Conservation (phyloP, 2,797 vertebrate species). For the Cuniculus paca region DNA sequence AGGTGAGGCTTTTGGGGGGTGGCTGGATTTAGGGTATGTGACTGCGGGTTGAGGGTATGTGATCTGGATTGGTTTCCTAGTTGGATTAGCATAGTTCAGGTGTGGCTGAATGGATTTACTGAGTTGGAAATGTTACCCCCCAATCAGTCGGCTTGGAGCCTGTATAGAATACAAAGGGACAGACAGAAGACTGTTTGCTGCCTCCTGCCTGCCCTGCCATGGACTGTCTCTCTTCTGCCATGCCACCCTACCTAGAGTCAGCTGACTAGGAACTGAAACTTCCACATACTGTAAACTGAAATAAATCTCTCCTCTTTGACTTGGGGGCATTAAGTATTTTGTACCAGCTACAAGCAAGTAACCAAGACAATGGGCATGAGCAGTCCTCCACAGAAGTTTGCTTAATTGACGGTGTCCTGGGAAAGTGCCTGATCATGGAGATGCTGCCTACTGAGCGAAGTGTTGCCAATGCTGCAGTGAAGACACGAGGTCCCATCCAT, state of each 20-base stretch:
- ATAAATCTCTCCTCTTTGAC: not conserved
- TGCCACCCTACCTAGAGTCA: not conserved
- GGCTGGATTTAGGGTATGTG: not conserved
- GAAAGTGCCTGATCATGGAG: fast-evolving
- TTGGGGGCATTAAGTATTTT: not conserved
- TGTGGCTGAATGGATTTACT: not conserved
- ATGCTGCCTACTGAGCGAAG: fast-evolving
- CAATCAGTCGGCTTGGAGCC: not conserved
- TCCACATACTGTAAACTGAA: not conserved
- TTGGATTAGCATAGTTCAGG: not conserved
- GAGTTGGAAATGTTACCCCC: not conserved
- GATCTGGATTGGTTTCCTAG: not conserved
- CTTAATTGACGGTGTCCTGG: not conserved
- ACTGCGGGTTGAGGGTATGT: not conserved
- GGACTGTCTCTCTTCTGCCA: not conserved
- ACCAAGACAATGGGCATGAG: not conserved
- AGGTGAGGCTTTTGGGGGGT: not conserved
- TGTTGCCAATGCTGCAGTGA: fast-evolving
- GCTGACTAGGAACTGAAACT: not conserved
- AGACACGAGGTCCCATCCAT: fast-evolving
- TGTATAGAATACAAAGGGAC: not conserved
- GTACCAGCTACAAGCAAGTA: not conserved
- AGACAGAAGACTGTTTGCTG: not conserved
- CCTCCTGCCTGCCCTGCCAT: not conserved
- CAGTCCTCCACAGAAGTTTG: fast-evolving